phyloP scores from a whole-genome alignment of 2,888 invertebrate species.

The Rhogogaster chlorosoma region DNA sequence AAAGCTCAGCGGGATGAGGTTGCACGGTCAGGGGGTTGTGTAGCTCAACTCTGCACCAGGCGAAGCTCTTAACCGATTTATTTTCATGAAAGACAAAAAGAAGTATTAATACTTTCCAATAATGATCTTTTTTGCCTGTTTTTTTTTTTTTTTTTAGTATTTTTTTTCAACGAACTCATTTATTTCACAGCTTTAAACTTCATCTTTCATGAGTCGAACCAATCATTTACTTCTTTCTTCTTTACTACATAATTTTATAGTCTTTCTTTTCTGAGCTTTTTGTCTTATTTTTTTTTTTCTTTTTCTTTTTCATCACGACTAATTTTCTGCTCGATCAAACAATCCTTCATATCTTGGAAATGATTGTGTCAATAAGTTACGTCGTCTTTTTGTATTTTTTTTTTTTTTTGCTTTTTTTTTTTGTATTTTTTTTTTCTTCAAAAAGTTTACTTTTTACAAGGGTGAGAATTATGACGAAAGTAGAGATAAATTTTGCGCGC shows the following conservation, averaged over 20 bases:
- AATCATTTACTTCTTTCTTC: background rate
- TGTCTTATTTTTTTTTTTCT: background rate
- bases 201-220: slow-evolving; percentile 1
- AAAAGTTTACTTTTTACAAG: background rate
- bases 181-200: background rate
- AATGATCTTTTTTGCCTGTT: background rate
- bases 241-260: slow-evolving; percentile 14
- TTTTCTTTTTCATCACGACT: background rate
- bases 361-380: too few relatives aligned
- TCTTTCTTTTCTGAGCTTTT: background rate
- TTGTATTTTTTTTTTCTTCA: background rate
- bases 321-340: slow-evolving; percentile 14
- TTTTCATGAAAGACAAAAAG: background rate
- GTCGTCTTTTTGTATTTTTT: background rate
- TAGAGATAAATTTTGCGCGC: background rate
- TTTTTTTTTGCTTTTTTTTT: background rate
- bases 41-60: background rate
- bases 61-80: background rate
- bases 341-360: background rate
- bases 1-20: slow-evolving; percentile 24
- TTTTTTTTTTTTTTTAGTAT: background rate
- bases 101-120: slow-evolving; percentile 29
- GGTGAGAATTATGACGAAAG: background rate
- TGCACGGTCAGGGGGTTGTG: slow-evolving; percentile 8
- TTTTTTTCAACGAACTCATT: slow-evolving; percentile 28